Evolutionary conservation across 2,888 invertebrate genomes (phyloP), one percentile per base, ranked within the genome.

Genomic region (Serrognathus titanus): DNA sequence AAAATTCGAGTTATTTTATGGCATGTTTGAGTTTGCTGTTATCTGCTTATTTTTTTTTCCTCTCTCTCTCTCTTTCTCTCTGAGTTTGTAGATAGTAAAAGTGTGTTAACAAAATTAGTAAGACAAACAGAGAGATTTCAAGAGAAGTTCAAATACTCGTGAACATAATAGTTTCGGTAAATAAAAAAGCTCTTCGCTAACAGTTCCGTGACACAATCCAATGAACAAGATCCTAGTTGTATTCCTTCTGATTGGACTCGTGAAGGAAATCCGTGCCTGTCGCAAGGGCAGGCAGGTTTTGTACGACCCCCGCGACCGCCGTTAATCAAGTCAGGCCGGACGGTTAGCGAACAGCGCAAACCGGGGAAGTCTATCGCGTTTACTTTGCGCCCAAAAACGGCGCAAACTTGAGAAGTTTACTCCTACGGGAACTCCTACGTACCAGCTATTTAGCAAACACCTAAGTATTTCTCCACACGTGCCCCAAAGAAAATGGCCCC

Each of bases 121-220:
- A 43, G 43, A 43, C 20, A 43, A 43, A 43, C 43, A 40, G 11
- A 40, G 5, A 40, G 16, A 16, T 16, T 16, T 16, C 16, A 16
- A 16, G 12, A 7, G 12, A 40, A 50, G 57, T 50, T 46, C 47
- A 35, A 50, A 46, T 49, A 49, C 45, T 50, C 38, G 38, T 31
- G 53, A 58, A 47, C 61, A 55, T 61, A 63, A 64, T 61, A 63
- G 59, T 60, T 59, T 64, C 53, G 47, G 49, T 59, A 64, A 65
- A 61, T 60, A 64, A 54, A 51, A 54, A 53, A 62, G 60, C 58
- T 58, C 59, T 62, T 58, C 57, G 58, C 62, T 55, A 65, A 66
- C 64, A 69, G 66, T 68, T 66, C 56, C 63, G 64, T 63, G 64
- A 66, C 64, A 63, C 61, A 67, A 67, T 69, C 65, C 61, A 66